Evolutionary conservation across 2,113 vertebrate genomes (phyloP).

Genomic region (Scatophagus argus): DNA sequence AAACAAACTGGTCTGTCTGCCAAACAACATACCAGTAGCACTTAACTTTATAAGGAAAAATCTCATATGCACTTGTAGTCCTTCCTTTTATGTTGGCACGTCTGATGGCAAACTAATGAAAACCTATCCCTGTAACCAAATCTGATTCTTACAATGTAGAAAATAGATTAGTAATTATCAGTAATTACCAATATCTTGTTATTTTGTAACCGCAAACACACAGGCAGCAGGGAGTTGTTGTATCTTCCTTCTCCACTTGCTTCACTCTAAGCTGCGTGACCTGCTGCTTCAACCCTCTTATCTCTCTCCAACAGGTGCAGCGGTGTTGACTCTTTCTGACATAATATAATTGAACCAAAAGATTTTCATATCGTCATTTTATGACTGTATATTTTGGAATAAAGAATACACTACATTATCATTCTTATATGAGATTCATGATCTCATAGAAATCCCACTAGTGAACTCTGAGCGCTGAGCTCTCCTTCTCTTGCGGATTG

Average conservation of each 20-base stretch:
- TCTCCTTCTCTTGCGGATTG: background rate
- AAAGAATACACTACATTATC: background rate
- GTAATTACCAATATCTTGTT: background rate
- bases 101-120: background rate
- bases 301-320: background rate
- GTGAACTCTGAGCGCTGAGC: background rate
- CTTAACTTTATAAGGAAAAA: background rate
- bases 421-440: background rate
- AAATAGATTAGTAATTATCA: background rate
- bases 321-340: background rate
- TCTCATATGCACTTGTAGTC: background rate
- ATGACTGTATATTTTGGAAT: background rate
- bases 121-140: background rate
- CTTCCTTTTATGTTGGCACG: background rate
- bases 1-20: background rate
- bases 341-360: background rate
- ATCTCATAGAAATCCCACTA: background rate
- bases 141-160: background rate
- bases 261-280: background rate
- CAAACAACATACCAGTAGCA: background rate
- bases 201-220: background rate
- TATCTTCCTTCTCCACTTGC: background rate
- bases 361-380: no score
- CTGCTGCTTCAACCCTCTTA: background rate
- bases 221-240: background rate